Evolutionary conservation across 2,888 invertebrate genomes (phyloP), one percentile per base, ranked within the genome.

Genomic region (Ichneumoninae sp.): DNA sequence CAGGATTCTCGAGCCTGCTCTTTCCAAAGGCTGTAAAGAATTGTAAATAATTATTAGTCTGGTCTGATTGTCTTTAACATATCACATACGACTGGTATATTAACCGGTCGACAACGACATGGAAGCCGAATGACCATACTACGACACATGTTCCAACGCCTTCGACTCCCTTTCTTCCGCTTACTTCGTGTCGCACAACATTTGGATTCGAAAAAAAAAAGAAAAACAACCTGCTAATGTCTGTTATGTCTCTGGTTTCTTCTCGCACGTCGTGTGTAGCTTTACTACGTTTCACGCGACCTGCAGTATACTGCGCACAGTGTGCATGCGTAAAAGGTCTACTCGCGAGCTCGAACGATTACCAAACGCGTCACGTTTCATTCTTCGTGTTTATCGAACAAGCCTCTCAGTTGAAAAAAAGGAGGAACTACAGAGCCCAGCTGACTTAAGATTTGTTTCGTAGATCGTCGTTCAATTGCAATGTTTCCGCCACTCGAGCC

Each of bases 171-270:
- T 50, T 68, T 69, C 69, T 70, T 79, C n/a, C 47, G 33, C 62
- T 78, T 66, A 36, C 40, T 52, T 74, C 2, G 70, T 66, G 71
- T 71, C 71, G 71, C 68, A 71, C 69, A 71, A 72, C 69, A 62
- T 70, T 50, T 68, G 54, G 40, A 50, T 22, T 26, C 50, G 69
- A 77, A 52, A 52, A 50, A 68, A 57, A n/a, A 30, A 66, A 65
- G n/a, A 44, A 50, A 77, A 71, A 66, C 40, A 71, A 22, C 33
- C 52, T n/a, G 47, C 62, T 69, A 80, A 80, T 84, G 83, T 80
- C 83, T 77, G 77, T 84, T 77, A 54, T 80, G 83, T 84, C 80
- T 84, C 80, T 80, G 83, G 72, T 84, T 84, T 84, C 72, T 80
- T 80, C 77, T 72, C 22, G 68, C 50, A 62, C 60, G 40, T 71